A percentile compares a stretch with the other conserved stretches of the same genome.
Conservation (phyloP, 2,797 vertebrate species). For the Merluccius polli region DNA sequence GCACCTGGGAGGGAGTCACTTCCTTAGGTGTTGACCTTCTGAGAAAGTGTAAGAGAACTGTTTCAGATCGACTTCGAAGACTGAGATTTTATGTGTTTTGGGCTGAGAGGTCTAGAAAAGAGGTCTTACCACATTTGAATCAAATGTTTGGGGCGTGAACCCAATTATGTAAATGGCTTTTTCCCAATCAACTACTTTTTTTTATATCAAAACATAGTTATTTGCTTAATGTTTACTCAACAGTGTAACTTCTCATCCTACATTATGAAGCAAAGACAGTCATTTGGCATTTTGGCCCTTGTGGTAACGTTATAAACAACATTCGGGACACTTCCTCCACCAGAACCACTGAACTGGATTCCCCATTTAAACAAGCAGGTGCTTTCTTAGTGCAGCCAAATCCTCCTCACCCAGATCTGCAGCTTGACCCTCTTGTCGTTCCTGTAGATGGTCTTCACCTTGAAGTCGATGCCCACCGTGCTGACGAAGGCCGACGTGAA, state of each 20-base stretch:
- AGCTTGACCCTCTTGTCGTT: constrained; percentile 88
- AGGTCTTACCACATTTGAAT: no score
- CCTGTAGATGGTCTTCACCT: constrained; percentile 84
- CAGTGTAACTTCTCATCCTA: neutral
- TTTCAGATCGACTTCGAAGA: no score
- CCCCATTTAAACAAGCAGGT: neutral
- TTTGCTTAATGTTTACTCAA: neutral
- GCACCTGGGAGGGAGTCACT: no score
- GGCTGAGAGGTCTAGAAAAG: no score
- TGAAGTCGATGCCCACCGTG: constrained; percentile 82
- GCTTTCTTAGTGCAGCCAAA: no score
- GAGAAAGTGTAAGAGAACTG: no score
- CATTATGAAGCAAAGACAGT: neutral
- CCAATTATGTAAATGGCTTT: no score
- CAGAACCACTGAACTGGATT: neutral
- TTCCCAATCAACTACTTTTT: neutral
- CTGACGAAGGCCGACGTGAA: constrained; percentile 81
- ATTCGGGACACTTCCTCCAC: neutral
- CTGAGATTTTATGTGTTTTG: no score
- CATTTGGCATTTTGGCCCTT: neutral
- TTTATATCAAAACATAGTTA: neutral
- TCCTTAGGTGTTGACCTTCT: no score
- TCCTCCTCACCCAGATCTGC: constrained; percentile 85
- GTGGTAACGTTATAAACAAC: neutral
- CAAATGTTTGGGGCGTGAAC: no score